Evolutionary conservation across 2,797 vertebrate genomes (phyloP).

Genomic region (Lepidocolaptes lacrymiger): DNA sequence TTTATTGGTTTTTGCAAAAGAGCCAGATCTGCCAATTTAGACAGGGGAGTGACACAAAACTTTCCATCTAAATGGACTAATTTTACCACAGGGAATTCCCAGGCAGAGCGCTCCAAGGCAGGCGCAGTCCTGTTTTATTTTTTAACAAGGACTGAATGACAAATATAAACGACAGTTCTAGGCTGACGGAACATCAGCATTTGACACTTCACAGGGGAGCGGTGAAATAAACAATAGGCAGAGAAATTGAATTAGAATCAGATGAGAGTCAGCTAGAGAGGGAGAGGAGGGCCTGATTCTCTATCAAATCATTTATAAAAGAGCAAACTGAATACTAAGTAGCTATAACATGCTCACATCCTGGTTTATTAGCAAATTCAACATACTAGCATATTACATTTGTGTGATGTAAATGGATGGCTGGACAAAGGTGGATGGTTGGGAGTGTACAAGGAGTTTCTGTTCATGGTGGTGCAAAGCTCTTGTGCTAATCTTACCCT

Average conservation of each 20-base stretch:
- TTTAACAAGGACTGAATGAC: constrained; percentile 94
- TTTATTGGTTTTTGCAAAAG: constrained; percentile 93
- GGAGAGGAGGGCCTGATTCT: constrained; percentile 43
- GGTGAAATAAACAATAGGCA: constrained; percentile 88
- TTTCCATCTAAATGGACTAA: constrained; percentile 95
- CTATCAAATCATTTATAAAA: constrained; percentile 50
- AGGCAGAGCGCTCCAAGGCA: constrained; percentile 81
- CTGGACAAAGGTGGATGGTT: background rate
- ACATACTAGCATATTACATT: background rate
- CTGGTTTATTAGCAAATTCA: constrained; percentile 32
- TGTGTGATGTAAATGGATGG: background rate
- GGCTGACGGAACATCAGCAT: constrained; percentile 89
- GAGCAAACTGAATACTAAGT: constrained; percentile 56
- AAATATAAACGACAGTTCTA: constrained; percentile 89
- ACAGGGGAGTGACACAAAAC: constrained; percentile 94
- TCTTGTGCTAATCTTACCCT: background rate
- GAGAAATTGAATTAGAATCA: constrained; percentile 88
- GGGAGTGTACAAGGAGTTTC: background rate
- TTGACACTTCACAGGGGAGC: constrained; percentile 90
- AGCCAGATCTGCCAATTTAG: constrained; percentile 95
- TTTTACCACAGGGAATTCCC: constrained; percentile 94
- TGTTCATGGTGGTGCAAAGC: background rate
- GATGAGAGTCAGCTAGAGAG: constrained; percentile 67
- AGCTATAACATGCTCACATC: background rate
- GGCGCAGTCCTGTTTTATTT: constrained; percentile 81